Evolutionary conservation across 2,888 invertebrate genomes (phyloP).

Genomic region (Tuta absoluta): DNA sequence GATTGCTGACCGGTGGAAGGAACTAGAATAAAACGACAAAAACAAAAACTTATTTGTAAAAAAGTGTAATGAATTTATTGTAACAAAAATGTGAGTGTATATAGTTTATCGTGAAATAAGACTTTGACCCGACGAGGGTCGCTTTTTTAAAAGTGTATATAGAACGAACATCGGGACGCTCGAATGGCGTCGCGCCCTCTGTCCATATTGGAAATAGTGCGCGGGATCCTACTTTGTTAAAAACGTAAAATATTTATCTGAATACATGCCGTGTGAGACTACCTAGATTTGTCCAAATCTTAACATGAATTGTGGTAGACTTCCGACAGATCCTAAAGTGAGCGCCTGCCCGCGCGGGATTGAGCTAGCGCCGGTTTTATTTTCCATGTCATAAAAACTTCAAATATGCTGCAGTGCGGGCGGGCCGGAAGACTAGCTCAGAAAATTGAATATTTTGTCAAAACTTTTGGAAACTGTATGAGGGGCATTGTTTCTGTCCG

Average conservation of each 20-base stretch:
- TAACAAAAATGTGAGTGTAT: conserved; percentile 79
- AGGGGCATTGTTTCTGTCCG: conserved; percentile 65
- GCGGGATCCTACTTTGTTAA: conserved; percentile 76
- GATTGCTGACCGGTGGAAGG: conserved; percentile 72
- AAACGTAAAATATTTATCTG: conserved; percentile 79
- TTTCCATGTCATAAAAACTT: conserved; percentile 47
- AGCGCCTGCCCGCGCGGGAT: conserved; percentile 57
- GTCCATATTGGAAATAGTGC: conserved; percentile 78
- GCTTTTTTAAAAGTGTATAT: conserved; percentile 79
- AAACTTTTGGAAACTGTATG: conserved; percentile 54
- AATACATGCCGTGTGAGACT: conserved; percentile 71
- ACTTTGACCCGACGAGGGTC: conserved; percentile 72
- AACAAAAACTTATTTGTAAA: conserved; percentile 79
- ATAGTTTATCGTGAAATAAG: conserved; percentile 80
- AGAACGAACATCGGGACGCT: conserved; percentile 73
- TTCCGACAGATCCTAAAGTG: conserved; percentile 58
- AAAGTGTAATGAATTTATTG: conserved; percentile 80
- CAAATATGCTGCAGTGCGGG: conserved; percentile 54
- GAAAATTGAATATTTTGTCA: conserved; percentile 45
- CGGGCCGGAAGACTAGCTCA: conserved; percentile 71
- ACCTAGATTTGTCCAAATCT: conserved; percentile 77
- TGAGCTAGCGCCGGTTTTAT: conserved; percentile 72
- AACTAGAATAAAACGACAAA: conserved; percentile 68
- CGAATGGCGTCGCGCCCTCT: conserved; percentile 66
- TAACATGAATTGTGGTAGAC: conserved; percentile 79